phyloP scores from a whole-genome alignment of 2,888 invertebrate species.

The Phorcus lineatus region DNA sequence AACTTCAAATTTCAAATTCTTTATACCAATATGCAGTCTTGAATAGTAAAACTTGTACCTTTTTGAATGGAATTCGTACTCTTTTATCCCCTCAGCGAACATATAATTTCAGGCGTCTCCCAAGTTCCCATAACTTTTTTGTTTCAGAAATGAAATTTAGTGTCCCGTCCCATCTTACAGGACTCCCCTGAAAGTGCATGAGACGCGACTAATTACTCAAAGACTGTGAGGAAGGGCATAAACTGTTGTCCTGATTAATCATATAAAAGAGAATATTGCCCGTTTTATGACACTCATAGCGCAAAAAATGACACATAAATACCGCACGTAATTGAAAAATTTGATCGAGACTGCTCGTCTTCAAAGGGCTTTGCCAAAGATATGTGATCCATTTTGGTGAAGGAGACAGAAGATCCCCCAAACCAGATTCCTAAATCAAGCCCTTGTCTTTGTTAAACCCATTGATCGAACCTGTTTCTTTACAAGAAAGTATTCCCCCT shows the following conservation, averaged over 20 bases:
- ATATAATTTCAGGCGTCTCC: too few species aligned
- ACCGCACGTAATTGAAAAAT: conserved; percentile 27
- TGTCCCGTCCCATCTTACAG: background rate
- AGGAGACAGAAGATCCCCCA: background rate
- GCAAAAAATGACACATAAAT: conserved; percentile 30
- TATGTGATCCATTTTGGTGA: conserved; percentile 20
- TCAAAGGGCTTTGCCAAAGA: conserved; percentile 6
- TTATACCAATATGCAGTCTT: too few species aligned
- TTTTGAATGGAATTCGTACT: too few species aligned
- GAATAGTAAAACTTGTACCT: too few species aligned
- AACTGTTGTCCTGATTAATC: conserved; percentile 26
- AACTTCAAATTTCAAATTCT: too few species aligned
- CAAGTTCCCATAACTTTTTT: too few species aligned
- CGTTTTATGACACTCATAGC: conserved; percentile 27
- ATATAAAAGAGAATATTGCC: conserved; percentile 30
- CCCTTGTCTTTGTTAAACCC: conserved; percentile 1
- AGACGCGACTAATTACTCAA: conserved; percentile 14
- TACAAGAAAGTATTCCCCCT: background rate
- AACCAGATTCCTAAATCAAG: conserved; percentile 23
- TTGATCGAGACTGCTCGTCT: conserved; percentile 19
- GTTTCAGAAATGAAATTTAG: background rate
- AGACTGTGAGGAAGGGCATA: conserved; percentile 5
- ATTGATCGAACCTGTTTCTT: conserved; percentile 19
- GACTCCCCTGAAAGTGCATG: background rate
- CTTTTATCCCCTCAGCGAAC: too few species aligned